These are phyloP conservation scores for Amazona guildingii DNA, from an alignment of 2,113 vertebrate genomes.

Conservation along the genomic window DNA sequence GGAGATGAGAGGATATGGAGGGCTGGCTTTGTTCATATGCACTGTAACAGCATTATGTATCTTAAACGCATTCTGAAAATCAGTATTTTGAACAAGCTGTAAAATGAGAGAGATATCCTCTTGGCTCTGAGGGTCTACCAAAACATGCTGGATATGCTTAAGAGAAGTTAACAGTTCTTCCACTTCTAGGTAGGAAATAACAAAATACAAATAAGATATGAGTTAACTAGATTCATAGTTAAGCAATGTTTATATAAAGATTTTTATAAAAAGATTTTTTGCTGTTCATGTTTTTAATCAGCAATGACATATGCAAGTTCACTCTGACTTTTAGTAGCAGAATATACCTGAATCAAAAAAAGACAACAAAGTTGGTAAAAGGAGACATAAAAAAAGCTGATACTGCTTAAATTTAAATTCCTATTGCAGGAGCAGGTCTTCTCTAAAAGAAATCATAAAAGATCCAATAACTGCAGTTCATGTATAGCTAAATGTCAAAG, in stretches of 20 bases:
- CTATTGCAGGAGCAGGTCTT: not conserved
- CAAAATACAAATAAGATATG: conserved; percentile 46
- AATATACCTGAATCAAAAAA: not conserved
- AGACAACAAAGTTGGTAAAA: not conserved
- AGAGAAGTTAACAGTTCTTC: conserved; percentile 87
- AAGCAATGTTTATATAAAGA: not conserved
- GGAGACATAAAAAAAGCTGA: not conserved
- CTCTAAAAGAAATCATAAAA: not conserved
- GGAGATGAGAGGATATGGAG: conserved; percentile 85
- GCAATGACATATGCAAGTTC: not conserved
- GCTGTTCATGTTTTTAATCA: not conserved
- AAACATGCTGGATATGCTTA: conserved; percentile 82
- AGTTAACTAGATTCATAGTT: not conserved
- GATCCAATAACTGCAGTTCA: not conserved
- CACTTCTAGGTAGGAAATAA: conserved; percentile 80
- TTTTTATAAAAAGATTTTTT: fast-evolving
- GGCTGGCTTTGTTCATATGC: conserved; percentile 85
- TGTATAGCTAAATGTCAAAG: not conserved
- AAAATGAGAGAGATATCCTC: conserved; percentile 87
- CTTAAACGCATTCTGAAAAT: conserved; percentile 90
- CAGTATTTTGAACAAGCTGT: conserved; percentile 85
- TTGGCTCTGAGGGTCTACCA: conserved; percentile 91
- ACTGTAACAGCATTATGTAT: conserved; percentile 87
- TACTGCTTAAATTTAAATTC: not conserved
- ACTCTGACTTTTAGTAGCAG: not conserved